These are phyloP conservation scores for Pelecanus crispus DNA, from an alignment of 2,113 vertebrate genomes.

Conservation along the genomic window DNA sequence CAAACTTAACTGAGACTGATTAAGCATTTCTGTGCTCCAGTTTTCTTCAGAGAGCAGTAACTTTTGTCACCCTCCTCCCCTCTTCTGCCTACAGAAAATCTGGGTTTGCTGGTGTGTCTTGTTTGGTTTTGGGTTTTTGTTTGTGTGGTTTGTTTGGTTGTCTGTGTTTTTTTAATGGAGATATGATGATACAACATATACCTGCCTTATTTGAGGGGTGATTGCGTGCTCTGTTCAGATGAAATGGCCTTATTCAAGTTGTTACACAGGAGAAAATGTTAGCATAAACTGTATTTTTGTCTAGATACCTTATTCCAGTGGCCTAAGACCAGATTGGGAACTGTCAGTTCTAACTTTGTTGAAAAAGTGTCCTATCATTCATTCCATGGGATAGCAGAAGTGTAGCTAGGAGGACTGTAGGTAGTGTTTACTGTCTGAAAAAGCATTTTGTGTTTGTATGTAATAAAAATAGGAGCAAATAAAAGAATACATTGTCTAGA, in stretches of 20 bases:
- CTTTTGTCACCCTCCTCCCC: background rate
- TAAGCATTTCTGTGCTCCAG: background rate
- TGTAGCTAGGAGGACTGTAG: background rate
- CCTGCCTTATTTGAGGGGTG: background rate
- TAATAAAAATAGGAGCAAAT: background rate
- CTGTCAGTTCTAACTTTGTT: background rate
- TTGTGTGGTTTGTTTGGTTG: background rate
- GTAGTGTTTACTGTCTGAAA: background rate
- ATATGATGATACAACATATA: background rate
- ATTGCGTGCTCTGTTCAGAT: background rate
- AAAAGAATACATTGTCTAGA: background rate
- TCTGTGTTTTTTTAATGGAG: background rate
- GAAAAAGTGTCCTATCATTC: background rate
- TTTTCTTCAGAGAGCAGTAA: background rate
- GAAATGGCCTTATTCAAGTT: background rate
- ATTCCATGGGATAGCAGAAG: background rate
- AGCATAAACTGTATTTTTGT: background rate
- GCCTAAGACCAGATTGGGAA: background rate
- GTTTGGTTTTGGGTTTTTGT: no score
- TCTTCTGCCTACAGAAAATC: conserved; percentile 35
- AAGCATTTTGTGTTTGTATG: background rate
- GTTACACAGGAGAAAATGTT: background rate
- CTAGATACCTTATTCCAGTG: background rate
- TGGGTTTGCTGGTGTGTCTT: background rate
- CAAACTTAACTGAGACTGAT: background rate